Conservation (phyloP, 2,888 invertebrate genomes). For the Hanleya hanleyi region DNA sequence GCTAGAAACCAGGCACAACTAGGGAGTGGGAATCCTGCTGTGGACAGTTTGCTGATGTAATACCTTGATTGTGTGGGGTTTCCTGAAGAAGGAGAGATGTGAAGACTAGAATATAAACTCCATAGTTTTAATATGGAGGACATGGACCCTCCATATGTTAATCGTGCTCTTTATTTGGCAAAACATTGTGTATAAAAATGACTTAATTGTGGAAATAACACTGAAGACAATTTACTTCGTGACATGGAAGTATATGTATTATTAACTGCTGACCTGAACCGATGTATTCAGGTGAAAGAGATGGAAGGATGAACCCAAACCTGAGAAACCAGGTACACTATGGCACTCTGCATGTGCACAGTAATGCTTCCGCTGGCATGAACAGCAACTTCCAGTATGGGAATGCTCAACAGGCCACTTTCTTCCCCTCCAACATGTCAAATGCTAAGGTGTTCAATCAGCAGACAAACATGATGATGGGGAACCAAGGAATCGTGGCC, state of each 20-base stretch:
- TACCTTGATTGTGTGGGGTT: too few species aligned
- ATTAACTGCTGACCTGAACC: not conserved
- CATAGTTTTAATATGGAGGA: too few species aligned
- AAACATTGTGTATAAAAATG: too few species aligned
- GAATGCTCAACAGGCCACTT: not conserved
- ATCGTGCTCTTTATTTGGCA: too few species aligned
- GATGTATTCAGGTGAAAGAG: not conserved
- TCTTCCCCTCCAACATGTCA: constrained; percentile 3
- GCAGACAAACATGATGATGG: not conserved
- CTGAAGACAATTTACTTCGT: not conserved
- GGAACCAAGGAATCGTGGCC: not conserved
- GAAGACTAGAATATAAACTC: too few species aligned
- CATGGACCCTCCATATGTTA: too few species aligned
- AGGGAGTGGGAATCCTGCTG: too few species aligned
- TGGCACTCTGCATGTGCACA: not conserved
- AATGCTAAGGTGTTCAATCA: not conserved
- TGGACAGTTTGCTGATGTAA: too few species aligned
- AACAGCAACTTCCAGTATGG: constrained; percentile 5
- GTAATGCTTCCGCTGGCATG: not conserved
- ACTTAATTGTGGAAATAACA: not conserved
- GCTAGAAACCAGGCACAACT: too few species aligned
- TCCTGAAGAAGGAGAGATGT: too few species aligned
- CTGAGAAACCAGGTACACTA: constrained; percentile 6
- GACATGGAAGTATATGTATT: not conserved
- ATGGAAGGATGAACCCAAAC: not conserved